These are phyloP conservation scores for Mustelus asterias DNA, from an alignment of 2,113 vertebrate genomes.

Conservation along the genomic window DNA sequence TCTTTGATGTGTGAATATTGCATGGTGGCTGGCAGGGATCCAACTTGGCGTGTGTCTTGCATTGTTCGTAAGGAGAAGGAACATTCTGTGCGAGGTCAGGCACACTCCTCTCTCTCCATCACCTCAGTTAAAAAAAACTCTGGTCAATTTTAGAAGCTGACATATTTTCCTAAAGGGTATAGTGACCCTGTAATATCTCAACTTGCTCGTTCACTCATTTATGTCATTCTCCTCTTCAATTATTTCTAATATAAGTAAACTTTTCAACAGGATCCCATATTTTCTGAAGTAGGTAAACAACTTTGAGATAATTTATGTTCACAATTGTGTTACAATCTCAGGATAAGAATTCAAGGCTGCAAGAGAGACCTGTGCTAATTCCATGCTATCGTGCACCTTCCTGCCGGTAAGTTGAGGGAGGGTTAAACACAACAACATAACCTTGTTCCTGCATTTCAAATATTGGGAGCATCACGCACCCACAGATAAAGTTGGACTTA, in stretches of 20 bases:
- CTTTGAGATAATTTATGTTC: not conserved
- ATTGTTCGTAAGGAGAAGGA: slow-evolving; percentile 56
- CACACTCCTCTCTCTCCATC: slow-evolving; percentile 51
- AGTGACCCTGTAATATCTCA: slow-evolving; percentile 14
- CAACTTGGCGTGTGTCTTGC: slow-evolving; percentile 60
- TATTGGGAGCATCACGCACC: not conserved
- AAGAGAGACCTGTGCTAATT: not conserved
- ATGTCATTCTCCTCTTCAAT: not conserved
- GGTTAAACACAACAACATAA: not conserved
- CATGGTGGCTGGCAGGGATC: slow-evolving; percentile 48
- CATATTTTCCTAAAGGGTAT: slow-evolving; percentile 6
- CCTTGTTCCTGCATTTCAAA: not conserved
- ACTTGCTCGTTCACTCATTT: not conserved
- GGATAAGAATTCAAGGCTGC: not conserved
- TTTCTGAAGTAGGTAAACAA: slow-evolving; percentile 15
- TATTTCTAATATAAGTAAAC: slow-evolving; percentile 29
- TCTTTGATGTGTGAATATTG: slow-evolving; percentile 44
- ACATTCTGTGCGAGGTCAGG: slow-evolving; percentile 51
- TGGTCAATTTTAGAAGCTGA: not conserved
- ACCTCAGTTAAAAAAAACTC: not conserved
- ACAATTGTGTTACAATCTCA: not conserved
- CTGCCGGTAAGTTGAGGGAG: not conserved
- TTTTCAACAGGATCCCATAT: not conserved
- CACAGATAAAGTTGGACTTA: not conserved
- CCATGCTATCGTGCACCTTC: not conserved